Base-by-base conservation (phyloP, 2,888 invertebrate genomes). In the Amphipoea oculea region DNA sequence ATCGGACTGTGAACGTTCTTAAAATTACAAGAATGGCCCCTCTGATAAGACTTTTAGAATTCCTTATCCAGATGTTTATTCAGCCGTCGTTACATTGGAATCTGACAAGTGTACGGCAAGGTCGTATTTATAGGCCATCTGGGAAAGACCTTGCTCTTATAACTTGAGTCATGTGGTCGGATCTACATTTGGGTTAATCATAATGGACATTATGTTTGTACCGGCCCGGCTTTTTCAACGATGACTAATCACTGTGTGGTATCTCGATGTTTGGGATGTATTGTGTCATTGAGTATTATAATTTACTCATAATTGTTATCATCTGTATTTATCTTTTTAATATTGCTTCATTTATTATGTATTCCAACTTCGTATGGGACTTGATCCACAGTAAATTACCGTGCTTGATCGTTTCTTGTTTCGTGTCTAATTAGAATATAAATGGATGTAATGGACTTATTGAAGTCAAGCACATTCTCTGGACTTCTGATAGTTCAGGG, bases 81-180 rank as follows among this genome's bases (percentile, higher is more conserved):
- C 83, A 78, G 66, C 45, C 79, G 54, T 51, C n/a, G 36, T 51
- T 76, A 73, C 73, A 42, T 63, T 70, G 82, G 86, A 81, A 84
- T 76, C 76, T 76, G 83, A 82, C 89, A 86, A 89, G 82, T 90
- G 88, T 73, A 80, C 71, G 51, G 12, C 74, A 90, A 92, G 92
- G 93, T 85, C 89, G 72, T 76, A 42, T 82, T 82, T 86, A 86
- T 89, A 87, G 83, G 76, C 70, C 79, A 76, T 72, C 85, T 85
- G 77, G 81, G 84, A 73, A 70, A 80, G 90, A 86, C 93, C 93
- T 94, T 90, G 94, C 86, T 90, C 90, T 86, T 89, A 84, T 88
- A 84, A 88, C 79, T 84, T 85, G 63, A 82, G 83, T 83, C 85
- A 81, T 87, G 86, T 79, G 76, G 54, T 81, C 65, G 45, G 74